These are phyloP conservation scores for Teleopsis dalmanni DNA, from an alignment of 1,140 invertebrate genomes.

Conservation along the genomic window DNA sequence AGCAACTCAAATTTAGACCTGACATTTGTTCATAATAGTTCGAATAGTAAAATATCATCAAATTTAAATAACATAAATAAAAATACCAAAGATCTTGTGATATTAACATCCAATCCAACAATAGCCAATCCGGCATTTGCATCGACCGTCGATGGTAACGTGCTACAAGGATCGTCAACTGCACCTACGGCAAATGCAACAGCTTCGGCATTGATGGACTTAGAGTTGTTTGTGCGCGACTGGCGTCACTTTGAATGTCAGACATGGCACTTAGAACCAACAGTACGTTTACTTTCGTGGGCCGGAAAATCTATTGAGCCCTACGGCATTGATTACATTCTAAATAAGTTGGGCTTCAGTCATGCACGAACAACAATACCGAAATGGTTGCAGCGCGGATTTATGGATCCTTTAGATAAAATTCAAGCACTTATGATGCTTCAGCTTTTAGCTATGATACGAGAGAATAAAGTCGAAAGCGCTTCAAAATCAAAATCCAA, in stretches of 20 bases:
- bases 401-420: conserved; percentile 92
- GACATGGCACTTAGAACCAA: conserved; percentile 96
- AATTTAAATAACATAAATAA: conserved; percentile 9
- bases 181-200: background rate
- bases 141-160: background rate
- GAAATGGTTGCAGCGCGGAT: conserved; percentile 96
- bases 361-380: conserved; percentile 97
- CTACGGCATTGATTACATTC: conserved; percentile 94
- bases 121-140: background rate
- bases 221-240: conserved; percentile 48
- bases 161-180: background rate
- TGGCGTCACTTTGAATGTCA: conserved; percentile 90
- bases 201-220: conserved; percentile 14
- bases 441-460: conserved; percentile 53
- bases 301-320: conserved; percentile 93
- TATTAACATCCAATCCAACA: background rate
- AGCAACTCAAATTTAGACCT: too few relatives aligned
- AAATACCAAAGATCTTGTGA: conserved; percentile 4
- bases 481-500: background rate
- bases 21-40: too few relatives aligned
- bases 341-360: conserved; percentile 92
- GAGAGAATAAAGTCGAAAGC: conserved; percentile 37
- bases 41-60: too few relatives aligned
- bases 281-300: conserved; percentile 89
- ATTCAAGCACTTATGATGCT: conserved; percentile 65